These are phyloP conservation scores for Rhinopomastus cyanomelas DNA, from an alignment of 2,113 vertebrate species.

Conservation along the genomic window DNA sequence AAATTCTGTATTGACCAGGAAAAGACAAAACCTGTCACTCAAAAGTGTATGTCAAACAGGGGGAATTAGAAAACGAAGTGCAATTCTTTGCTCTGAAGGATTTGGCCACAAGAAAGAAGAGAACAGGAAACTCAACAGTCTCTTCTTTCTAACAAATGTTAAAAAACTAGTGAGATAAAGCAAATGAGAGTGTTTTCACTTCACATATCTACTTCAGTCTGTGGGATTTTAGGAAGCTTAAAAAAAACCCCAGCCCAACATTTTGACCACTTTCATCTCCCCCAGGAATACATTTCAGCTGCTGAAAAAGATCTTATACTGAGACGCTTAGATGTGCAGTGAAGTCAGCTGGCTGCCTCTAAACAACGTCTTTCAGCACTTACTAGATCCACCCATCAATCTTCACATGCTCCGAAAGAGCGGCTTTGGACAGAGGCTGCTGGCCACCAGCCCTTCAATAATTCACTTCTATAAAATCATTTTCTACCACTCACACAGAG, in stretches of 20 bases:
- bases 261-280: not conserved
- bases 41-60: not conserved
- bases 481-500: not conserved
- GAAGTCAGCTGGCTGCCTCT: not conserved
- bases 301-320: not conserved
- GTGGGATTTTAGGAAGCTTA: not conserved
- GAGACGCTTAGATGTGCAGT: not conserved
- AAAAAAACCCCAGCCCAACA: not conserved
- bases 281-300: not conserved
- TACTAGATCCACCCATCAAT: slow-evolving; percentile 19
- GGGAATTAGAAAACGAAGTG: not conserved
- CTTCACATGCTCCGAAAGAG: slow-evolving; percentile 26
- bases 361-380: not conserved
- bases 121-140: not conserved
- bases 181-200: not conserved
- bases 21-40: slow-evolving; percentile 49
- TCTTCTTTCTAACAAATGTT: not conserved
- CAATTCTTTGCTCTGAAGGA: slow-evolving; percentile 9
- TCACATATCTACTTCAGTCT: not conserved
- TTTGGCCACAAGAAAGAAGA: slow-evolving; percentile 8
- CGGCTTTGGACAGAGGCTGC: not conserved
- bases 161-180: not conserved
- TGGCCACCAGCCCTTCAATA: slow-evolving; percentile 4
- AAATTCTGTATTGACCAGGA: slow-evolving; percentile 4
- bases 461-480: slow-evolving; percentile 15